Conservation (phyloP, 2,113 vertebrate genomes). For the Tychaedon coryphoeus region DNA sequence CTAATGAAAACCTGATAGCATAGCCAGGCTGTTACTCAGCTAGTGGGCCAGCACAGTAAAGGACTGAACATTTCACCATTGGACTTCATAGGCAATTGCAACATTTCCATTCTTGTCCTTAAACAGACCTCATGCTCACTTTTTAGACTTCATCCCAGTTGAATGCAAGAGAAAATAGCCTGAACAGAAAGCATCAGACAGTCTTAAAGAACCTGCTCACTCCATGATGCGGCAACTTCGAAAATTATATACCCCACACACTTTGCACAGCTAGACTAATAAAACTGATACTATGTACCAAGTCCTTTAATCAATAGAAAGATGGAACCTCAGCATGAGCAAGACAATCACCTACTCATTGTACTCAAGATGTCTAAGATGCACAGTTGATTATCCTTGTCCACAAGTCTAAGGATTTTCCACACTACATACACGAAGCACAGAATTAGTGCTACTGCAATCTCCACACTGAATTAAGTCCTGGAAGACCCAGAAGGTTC, state of each 20-base stretch:
- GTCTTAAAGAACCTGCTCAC: neutral
- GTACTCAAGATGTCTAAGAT: neutral
- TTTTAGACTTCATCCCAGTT: neutral
- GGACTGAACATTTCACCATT: neutral
- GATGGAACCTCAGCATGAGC: neutral
- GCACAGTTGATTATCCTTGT: neutral
- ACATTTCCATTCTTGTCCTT: neutral
- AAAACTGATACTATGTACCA: neutral
- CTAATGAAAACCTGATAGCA: neutral
- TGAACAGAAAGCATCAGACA: neutral
- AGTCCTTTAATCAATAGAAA: neutral
- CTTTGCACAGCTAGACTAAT: neutral
- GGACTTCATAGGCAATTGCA: neutral
- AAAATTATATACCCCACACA: neutral
- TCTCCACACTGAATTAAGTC: neutral
- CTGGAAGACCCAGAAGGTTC: neutral
- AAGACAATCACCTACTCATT: neutral
- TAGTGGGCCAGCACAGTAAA: neutral
- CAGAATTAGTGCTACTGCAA: neutral
- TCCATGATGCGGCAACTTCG: neutral
- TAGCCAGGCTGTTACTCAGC: neutral
- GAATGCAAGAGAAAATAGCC: neutral
- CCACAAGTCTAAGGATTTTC: neutral
- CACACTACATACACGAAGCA: neutral
- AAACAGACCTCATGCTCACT: neutral